Conservation (phyloP, 2,113 vertebrate species). For the Limanda limanda region DNA sequence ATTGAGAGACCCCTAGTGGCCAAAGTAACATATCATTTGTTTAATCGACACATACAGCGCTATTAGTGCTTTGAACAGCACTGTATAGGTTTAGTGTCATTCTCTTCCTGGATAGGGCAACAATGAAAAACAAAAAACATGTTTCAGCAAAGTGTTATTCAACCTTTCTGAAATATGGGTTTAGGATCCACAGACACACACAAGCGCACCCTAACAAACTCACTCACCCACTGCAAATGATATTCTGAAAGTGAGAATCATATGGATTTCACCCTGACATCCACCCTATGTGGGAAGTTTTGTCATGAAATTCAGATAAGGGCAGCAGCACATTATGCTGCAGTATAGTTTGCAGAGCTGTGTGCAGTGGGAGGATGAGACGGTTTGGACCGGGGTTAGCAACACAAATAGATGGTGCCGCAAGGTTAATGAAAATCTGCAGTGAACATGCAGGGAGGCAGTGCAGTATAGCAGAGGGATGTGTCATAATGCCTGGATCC, state of each 20-base stretch:
- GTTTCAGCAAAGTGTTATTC: constrained; percentile 31
- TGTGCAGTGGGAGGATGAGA: constrained; percentile 38
- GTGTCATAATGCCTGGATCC: constrained; percentile 53
- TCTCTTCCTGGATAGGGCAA: not conserved
- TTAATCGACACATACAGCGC: too few species aligned
- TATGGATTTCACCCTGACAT: constrained; percentile 24
- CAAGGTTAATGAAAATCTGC: constrained; percentile 71
- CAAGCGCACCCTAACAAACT: not conserved
- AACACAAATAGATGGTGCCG: constrained; percentile 37
- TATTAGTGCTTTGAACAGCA: too few species aligned
- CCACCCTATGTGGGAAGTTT: constrained; percentile 31
- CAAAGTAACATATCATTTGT: not conserved
- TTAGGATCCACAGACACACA: constrained; percentile 9
- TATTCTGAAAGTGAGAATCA: constrained; percentile 26
- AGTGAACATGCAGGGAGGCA: constrained; percentile 45
- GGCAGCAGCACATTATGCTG: not conserved
- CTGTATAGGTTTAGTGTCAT: too few species aligned
- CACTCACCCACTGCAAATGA: constrained; percentile 2
- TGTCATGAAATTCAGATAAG: constrained; percentile 35
- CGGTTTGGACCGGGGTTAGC: constrained; percentile 32
- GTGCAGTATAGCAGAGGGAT: constrained; percentile 42
- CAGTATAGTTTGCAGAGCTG: constrained; percentile 29
- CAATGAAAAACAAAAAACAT: constrained; percentile 32
- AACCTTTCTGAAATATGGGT: constrained; percentile 14
- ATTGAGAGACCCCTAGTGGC: not conserved